Evolutionary conservation across 2,888 invertebrate genomes (phyloP), one percentile per base, ranked within the genome.

Genomic region (Brenthis daphne): DNA sequence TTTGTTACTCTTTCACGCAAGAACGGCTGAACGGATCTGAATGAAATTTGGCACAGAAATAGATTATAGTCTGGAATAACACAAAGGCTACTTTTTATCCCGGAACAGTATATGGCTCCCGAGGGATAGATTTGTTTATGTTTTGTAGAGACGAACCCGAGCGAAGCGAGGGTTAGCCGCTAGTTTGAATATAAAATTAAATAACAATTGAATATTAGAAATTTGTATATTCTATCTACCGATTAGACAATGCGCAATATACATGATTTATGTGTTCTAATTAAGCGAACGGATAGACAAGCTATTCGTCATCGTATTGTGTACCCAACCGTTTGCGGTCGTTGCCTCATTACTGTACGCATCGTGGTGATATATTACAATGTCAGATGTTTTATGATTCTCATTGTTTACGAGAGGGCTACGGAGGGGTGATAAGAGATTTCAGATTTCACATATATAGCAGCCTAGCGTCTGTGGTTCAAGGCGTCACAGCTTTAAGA

Each of bases 261-360:
- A 37, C 37, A 53, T 53, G 37, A 53, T 63, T 63, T 53, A 63
- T 53, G 53, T 63, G 53, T 63, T 53, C 53, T 37, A 37, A 63
- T 37, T 63, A 37, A 63, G 37, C 53, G 53, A 53, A 53, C 53
- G 37, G 63, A 63, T 63, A 63, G 63, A 53, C 63, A 63, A 53
- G 63, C 63, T 63, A 63, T 63, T 63, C 63, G 53, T 63, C 68
- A 65, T 64, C 65, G 68, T 69, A 68, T 68, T 68, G 65, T 69
- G 60, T 16, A n/a, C 60, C 29, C 29, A 60, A 65, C 65, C 43
- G 14, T 54, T 68, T 68, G 68, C 55, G 68, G 68, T 54, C 51
- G 24, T 53, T 68, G 58, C 48, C 68, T 68, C 68, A 68, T 68
- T 68, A 68, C 65, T 56, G 65, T 61, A 61, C 61, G 53, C 53